Conservation (phyloP, 1,140 invertebrate genomes). For the Magallana angulata region DNA sequence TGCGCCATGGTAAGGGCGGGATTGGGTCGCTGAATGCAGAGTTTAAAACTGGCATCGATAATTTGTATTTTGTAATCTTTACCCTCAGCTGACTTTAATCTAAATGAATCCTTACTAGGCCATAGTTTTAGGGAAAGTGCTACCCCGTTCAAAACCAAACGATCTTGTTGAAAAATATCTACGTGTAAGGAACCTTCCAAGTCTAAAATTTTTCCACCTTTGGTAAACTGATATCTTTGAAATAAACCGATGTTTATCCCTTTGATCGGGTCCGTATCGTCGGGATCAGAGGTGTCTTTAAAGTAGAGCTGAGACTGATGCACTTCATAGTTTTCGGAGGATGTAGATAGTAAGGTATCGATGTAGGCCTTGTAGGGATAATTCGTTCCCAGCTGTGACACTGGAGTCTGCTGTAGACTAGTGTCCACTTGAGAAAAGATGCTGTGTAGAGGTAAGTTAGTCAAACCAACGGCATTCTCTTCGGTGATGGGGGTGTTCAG, state of each 20-base stretch:
- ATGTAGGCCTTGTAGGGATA: conserved; percentile 55
- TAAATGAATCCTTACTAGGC: too few relatives aligned
- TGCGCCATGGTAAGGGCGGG: conserved; percentile 44
- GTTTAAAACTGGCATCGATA: conserved; percentile 46
- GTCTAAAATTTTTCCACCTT: too few relatives aligned
- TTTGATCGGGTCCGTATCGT: conserved; percentile 31
- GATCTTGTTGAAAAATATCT: too few relatives aligned
- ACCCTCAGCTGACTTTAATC: background rate
- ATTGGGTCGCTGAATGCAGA: conserved; percentile 48
- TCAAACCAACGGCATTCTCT: conserved; percentile 6
- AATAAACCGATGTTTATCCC: conserved; percentile 47
- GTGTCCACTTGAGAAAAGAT: conserved; percentile 45
- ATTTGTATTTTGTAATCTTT: conserved; percentile 32
- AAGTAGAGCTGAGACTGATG: conserved; percentile 27
- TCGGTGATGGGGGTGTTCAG: background rate
- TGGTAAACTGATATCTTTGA: conserved; percentile 24
- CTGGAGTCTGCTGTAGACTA: conserved; percentile 47
- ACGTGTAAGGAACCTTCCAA: too few relatives aligned
- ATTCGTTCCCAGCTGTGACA: conserved; percentile 11
- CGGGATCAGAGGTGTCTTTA: conserved; percentile 23
- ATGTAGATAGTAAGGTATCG: conserved; percentile 46
- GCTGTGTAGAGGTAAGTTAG: conserved; percentile 39
- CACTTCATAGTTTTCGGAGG: background rate
- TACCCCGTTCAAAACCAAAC: too few relatives aligned
- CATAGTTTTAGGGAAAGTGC: too few relatives aligned